Conservation (phyloP, 2,113 vertebrate species). For the Erinaceus europaeus region DNA sequence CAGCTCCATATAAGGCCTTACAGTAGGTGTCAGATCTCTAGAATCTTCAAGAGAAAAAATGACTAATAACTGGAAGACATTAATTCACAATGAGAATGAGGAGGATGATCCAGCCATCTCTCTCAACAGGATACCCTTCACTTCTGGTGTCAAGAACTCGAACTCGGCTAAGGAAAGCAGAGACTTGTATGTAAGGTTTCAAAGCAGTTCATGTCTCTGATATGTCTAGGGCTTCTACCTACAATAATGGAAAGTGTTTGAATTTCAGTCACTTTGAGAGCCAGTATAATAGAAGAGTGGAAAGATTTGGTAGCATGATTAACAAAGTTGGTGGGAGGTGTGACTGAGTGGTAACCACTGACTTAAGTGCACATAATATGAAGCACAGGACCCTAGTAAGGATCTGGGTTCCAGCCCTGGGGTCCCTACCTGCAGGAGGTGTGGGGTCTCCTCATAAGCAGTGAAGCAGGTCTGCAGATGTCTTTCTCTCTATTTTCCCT, state of each 20-base stretch:
- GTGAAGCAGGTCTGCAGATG: no score
- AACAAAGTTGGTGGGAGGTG: constrained; percentile 79
- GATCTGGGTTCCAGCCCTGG: no score
- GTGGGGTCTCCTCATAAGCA: no score
- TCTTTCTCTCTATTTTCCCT: no score
- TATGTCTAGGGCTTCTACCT: constrained; percentile 7
- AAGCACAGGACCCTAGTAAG: no score
- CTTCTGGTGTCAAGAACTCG: constrained; percentile 44
- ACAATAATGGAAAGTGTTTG: constrained; percentile 66
- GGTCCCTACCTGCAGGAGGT: no score
- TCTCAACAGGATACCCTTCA: constrained; percentile 22
- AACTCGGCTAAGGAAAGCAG: constrained; percentile 59
- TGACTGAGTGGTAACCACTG: no score
- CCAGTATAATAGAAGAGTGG: constrained; percentile 73
- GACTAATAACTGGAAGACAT: background rate
- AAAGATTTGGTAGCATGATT: constrained; percentile 72
- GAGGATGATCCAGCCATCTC: background rate
- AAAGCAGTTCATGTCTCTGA: constrained; percentile 74
- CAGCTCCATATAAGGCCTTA: background rate
- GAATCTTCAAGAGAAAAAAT: background rate
- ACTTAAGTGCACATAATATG: no score
- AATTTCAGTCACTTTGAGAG: constrained; percentile 80
- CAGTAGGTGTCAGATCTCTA: background rate
- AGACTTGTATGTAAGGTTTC: constrained; percentile 70
- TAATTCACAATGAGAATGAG: no score